phyloP scores from a whole-genome alignment of 1,140 invertebrate genomes.

The Diploscapter pachys region DNA sequence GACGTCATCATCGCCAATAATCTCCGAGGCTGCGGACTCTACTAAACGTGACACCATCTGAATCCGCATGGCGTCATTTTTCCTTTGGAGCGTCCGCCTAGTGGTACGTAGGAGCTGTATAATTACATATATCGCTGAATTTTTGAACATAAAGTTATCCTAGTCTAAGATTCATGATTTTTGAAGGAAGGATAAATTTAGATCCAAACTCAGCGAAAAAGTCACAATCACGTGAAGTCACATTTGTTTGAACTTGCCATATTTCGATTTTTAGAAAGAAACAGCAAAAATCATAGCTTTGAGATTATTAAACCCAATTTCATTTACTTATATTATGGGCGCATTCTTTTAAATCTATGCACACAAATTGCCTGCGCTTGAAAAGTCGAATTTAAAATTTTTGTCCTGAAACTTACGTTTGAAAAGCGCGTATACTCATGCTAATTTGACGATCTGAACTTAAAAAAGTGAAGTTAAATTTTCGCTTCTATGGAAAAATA shows the following conservation, averaged over 20 bases:
- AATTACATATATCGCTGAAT: not conserved
- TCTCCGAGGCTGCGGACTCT: conserved; percentile 81
- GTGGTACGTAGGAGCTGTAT: not conserved
- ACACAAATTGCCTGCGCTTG: not conserved
- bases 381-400: conserved; percentile 11
- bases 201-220: too few species aligned
- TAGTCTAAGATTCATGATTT: not conserved
- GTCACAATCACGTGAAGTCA: too few species aligned
- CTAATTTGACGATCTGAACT: too few species aligned
- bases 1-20: conserved; percentile 90
- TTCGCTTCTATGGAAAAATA: not conserved
- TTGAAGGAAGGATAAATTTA: not conserved
- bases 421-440: too few species aligned
- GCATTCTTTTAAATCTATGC: not conserved
- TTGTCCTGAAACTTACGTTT: not conserved
- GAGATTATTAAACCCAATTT: not conserved
- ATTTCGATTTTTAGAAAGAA: too few species aligned
- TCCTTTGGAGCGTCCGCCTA: not conserved
- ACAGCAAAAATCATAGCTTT: too few species aligned
- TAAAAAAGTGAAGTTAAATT: conserved; percentile 7
- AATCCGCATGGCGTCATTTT: not conserved
- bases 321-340: conserved; percentile 5
- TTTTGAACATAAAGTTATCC: not conserved
- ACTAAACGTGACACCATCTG: conserved; percentile 58
- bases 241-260: too few species aligned